Percentiles rank a stretch among this genome's conserved stretches.
Conservation (phyloP, 30 jellyfish, hydroid and myxozoan genomes). For the Haliclystus octoradiatus region DNA sequence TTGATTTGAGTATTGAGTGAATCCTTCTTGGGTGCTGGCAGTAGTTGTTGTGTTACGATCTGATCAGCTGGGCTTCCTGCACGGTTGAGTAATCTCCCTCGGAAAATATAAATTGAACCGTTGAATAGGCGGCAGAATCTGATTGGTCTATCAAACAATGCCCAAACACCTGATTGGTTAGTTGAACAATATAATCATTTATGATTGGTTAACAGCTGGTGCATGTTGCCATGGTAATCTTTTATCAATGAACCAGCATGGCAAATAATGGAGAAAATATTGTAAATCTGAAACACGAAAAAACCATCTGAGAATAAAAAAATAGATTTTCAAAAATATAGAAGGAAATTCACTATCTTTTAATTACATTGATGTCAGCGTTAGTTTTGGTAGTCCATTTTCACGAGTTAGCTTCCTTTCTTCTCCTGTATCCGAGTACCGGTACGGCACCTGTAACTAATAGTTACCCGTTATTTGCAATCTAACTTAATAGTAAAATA, state of each 20-base stretch:
- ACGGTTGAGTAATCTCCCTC: constrained; percentile 65
- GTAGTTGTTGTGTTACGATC: not conserved
- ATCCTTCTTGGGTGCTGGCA: too few relatives aligned
- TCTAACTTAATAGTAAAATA: too few relatives aligned
- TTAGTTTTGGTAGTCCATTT: not conserved
- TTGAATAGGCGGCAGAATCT: not conserved
- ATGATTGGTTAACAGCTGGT: not conserved
- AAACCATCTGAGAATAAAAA: too few relatives aligned
- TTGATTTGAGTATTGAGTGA: too few relatives aligned
- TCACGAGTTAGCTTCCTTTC: not conserved
- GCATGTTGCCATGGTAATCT: not conserved
- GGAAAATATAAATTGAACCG: constrained; percentile 31
- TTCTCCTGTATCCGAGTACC: not conserved
- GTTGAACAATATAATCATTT: not conserved
- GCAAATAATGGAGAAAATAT: too few relatives aligned
- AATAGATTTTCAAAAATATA: too few relatives aligned
- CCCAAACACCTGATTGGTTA: not conserved
- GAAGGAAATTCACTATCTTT: too few relatives aligned
- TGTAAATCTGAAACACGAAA: too few relatives aligned
- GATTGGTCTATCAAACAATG: constrained; percentile 5
- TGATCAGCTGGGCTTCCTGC: constrained; percentile 7
- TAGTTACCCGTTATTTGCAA: too few relatives aligned
- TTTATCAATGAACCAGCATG: not conserved
- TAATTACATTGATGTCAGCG: not conserved
- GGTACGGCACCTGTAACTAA: too few relatives aligned